These are phyloP conservation scores for Sitta europaea DNA, from an alignment of 2,113 vertebrate genomes.

Conservation along the genomic window DNA sequence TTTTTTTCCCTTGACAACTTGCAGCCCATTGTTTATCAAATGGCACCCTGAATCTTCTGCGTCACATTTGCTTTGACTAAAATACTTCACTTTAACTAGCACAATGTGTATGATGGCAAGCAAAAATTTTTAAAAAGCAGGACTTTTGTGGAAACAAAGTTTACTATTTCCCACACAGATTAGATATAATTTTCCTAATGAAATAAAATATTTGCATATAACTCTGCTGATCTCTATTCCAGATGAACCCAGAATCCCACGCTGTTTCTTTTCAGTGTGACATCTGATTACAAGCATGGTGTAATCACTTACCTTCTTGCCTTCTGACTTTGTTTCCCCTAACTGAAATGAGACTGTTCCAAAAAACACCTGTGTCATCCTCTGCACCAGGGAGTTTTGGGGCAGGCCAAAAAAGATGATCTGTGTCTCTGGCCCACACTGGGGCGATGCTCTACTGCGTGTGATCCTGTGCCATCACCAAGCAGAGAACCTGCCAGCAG, in stretches of 20 bases:
- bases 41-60: background rate
- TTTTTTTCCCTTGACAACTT: background rate
- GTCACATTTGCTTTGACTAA: background rate
- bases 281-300: background rate
- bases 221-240: background rate
- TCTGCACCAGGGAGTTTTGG: background rate
- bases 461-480: background rate
- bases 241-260: background rate
- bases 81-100: background rate
- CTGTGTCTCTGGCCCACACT: background rate
- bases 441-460: background rate
- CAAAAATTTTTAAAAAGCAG: background rate
- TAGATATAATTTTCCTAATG: background rate
- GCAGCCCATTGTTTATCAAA: constrained; percentile 28
- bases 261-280: background rate
- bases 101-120: background rate
- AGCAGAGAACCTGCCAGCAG: background rate
- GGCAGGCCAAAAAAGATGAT: background rate
- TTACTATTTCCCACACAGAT: background rate
- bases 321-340: background rate
- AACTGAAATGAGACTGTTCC: background rate
- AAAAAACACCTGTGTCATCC: background rate
- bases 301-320: background rate
- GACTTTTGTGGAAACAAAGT: background rate
- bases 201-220: background rate